Evolutionary conservation across 2,888 invertebrate genomes (phyloP).

Genomic region (Sipha maydis): DNA sequence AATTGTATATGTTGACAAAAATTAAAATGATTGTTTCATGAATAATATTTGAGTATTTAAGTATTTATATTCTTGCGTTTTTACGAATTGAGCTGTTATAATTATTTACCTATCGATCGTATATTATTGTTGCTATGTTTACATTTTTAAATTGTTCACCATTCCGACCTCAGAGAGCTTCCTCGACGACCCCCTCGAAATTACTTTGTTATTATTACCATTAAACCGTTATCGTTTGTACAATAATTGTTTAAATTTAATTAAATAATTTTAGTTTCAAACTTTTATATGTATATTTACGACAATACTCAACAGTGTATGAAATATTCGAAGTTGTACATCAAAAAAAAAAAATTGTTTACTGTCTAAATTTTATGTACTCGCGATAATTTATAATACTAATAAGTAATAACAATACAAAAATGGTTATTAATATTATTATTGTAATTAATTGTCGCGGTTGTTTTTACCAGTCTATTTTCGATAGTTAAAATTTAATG

Average conservation of each 20-base stretch:
- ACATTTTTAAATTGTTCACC: constrained; percentile 1
- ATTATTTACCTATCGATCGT: constrained; percentile 3
- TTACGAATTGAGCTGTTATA: constrained; percentile 4
- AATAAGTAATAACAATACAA: neutral
- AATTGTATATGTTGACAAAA: neutral
- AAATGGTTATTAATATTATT: neutral
- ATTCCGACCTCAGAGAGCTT: neutral
- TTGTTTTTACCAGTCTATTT: neutral
- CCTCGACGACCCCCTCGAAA: neutral
- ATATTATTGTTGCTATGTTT: constrained; percentile 12
- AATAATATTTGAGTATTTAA: constrained; percentile 2
- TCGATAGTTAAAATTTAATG: constrained; percentile 20
- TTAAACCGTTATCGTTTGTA: constrained; percentile 21
- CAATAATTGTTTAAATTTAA: neutral
- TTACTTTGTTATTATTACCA: constrained; percentile 2
- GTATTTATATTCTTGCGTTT: constrained; percentile 3
- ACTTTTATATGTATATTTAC: neutral
- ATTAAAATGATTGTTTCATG: constrained; percentile 11
- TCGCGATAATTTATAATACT: neutral
- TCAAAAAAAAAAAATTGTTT: constrained; percentile 41
- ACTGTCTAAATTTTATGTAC: constrained; percentile 44
- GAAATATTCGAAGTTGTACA: constrained; percentile 2
- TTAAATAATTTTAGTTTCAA: neutral
- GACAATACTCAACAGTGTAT: neutral
- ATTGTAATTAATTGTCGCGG: neutral